These are phyloP conservation scores for Thripadectes ignobilis DNA, from an alignment of 2,797 vertebrate species.

Conservation along the genomic window DNA sequence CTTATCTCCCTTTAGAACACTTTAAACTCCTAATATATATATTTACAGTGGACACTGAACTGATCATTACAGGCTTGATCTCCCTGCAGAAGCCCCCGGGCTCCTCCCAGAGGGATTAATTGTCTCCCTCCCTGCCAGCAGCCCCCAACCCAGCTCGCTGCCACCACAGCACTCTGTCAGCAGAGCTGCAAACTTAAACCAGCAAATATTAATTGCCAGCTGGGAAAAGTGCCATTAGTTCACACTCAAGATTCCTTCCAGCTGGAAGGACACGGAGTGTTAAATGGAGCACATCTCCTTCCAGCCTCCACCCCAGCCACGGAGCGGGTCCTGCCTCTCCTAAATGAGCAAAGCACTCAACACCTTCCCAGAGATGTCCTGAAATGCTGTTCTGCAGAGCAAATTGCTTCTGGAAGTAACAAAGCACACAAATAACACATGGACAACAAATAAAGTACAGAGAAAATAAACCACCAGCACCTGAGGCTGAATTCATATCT, in stretches of 20 bases:
- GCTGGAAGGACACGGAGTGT: background rate
- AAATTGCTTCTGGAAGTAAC: constrained; percentile 6
- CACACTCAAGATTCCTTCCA: background rate
- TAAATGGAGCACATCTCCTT: constrained; percentile 20
- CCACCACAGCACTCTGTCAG: background rate
- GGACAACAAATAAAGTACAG: background rate
- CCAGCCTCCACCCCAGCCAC: background rate
- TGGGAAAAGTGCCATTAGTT: constrained; percentile 33
- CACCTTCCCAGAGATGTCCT: background rate
- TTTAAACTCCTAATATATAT: background rate
- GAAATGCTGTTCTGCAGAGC: background rate
- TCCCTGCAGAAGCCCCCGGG: background rate
- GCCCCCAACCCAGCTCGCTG: background rate
- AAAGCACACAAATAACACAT: background rate
- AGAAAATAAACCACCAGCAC: background rate
- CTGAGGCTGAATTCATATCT: background rate
- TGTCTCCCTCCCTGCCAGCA: background rate
- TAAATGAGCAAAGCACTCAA: constrained; percentile 16
- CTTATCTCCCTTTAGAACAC: background rate
- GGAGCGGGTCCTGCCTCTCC: background rate
- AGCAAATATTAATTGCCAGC: constrained; percentile 32
- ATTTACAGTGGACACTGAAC: background rate
- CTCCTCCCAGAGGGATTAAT: background rate
- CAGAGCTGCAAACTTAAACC: background rate
- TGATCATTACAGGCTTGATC: background rate